phyloP scores from a whole-genome alignment of 2,113 vertebrate genomes.

The Sphaerodactylus townsendi region DNA sequence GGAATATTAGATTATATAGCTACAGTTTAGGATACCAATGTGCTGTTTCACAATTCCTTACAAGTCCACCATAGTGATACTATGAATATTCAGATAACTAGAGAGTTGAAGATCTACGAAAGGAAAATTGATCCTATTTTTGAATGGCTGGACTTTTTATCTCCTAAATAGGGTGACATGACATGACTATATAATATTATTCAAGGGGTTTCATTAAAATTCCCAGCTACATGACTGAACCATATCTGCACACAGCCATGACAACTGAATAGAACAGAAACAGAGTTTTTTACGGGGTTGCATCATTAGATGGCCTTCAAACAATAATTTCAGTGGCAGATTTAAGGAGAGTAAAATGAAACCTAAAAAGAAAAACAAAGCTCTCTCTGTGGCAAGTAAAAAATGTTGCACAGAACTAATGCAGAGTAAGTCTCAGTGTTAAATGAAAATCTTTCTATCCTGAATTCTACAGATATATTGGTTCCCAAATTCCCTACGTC shows the following conservation, averaged over 20 bases:
- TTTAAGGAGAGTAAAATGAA: constrained; percentile 48
- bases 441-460: constrained; percentile 18
- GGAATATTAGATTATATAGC: neutral
- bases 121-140: neutral
- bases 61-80: neutral
- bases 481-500: constrained; percentile 48
- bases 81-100: neutral
- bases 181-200: constrained; percentile 39
- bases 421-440: neutral
- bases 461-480: constrained; percentile 39
- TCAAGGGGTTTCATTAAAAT: constrained; percentile 44
- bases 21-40: neutral
- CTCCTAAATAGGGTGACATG: constrained; percentile 17
- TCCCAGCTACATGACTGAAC: constrained; percentile 26
- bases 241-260: constrained; percentile 33
- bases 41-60: neutral
- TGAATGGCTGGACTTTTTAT: constrained; percentile 12
- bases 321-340: constrained; percentile 44
- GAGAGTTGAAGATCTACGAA: neutral
- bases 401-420: neutral
- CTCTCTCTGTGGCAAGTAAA: neutral
- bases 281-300: constrained; percentile 18
- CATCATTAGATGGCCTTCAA: constrained; percentile 55
- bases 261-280: constrained; percentile 39
- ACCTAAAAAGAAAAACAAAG: constrained; percentile 23